Conservation (phyloP, 2,797 vertebrate species). For the Lutjanus argentimaculatus region DNA sequence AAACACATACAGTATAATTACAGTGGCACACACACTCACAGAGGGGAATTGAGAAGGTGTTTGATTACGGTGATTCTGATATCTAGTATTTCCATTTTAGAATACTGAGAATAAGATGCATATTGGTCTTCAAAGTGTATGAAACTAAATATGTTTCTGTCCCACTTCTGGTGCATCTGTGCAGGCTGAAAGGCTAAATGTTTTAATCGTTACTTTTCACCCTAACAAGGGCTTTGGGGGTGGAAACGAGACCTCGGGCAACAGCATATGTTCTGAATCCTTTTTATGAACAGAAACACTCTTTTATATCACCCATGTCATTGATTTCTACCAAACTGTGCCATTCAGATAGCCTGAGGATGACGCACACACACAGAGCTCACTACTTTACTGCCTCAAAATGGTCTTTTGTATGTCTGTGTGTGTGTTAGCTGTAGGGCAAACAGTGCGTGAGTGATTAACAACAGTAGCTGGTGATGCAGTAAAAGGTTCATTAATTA, state of each 20-base stretch:
- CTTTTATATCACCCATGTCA: slow-evolving; percentile 57
- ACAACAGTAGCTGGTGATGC: slow-evolving; percentile 63
- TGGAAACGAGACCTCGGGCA: slow-evolving; percentile 39
- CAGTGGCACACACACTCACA: neutral
- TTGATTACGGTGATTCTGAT: neutral
- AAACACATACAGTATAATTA: slow-evolving; percentile 1
- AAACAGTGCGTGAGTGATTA: slow-evolving; percentile 75
- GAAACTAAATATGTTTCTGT: neutral
- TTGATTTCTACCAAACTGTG: slow-evolving; percentile 56
- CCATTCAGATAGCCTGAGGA: slow-evolving; percentile 31
- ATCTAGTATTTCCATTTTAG: neutral
- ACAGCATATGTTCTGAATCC: slow-evolving; percentile 56
- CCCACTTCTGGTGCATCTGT: slow-evolving; percentile 9
- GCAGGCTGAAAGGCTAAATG: slow-evolving; percentile 6
- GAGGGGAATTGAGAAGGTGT: neutral
- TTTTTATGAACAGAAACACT: slow-evolving; percentile 32
- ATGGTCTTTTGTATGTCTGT: slow-evolving; percentile 34
- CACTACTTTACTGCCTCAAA: slow-evolving; percentile 16
- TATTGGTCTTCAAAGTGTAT: neutral
- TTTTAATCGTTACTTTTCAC: slow-evolving; percentile 32
- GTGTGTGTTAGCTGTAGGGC: slow-evolving; percentile 71
- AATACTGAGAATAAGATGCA: neutral
- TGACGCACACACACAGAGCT: neutral
- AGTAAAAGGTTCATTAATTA: slow-evolving; percentile 86
- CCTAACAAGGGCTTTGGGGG: neutral